Evolutionary conservation across 2,797 vertebrate species (phyloP), one percentile per base, ranked within the genome.

Genomic region (Tangara arthus): DNA sequence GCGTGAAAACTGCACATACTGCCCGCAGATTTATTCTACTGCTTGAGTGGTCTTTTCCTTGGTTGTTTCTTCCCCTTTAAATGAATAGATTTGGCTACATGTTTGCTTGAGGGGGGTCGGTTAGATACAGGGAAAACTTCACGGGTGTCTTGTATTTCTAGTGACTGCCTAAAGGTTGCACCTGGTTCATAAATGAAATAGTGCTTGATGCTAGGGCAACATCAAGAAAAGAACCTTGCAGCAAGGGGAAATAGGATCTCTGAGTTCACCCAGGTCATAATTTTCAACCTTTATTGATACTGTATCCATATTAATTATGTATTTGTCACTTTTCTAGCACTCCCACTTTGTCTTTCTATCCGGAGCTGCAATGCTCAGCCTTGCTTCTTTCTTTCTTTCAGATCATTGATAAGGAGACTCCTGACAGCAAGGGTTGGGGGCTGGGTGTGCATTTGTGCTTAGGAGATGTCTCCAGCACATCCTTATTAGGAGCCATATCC

Each of bases 401-500:
- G 56, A 77, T 90, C 64, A 26, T 77, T 87, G 88, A 85, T 79
- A 82, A 82, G 64, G 56, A 82, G n/a, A 32, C 24, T 87, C 8
- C 32, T 11, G 3, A 39, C 75, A 89, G 68, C 35, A 70, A 0
- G 11, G 3, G 3, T 46, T 53, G 15, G 79, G 80, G 47, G 61
- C 32, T 90, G 73, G 37, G 71, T 70, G 13, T 87, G 11, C 81
- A 61, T 95, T 85, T 94, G 64, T 68, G 46, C 81, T 89, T 73
- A 49, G 23, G 64, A 76, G 73, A 80, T 89, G 71, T 95, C 79
- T 92, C 68, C 64, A 75, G 57, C 64, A 75, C 64, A 85, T 90
- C 52, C 70, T 91, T 77, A 78, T 91, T 92, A 95, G 81, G 79
- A 91, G 12, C 69, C 46, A 16, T 73, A 85, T 83, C 91, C 93